Evolutionary conservation across 2,113 vertebrate species (phyloP).

Genomic region (Dendrocopos noguchii): DNA sequence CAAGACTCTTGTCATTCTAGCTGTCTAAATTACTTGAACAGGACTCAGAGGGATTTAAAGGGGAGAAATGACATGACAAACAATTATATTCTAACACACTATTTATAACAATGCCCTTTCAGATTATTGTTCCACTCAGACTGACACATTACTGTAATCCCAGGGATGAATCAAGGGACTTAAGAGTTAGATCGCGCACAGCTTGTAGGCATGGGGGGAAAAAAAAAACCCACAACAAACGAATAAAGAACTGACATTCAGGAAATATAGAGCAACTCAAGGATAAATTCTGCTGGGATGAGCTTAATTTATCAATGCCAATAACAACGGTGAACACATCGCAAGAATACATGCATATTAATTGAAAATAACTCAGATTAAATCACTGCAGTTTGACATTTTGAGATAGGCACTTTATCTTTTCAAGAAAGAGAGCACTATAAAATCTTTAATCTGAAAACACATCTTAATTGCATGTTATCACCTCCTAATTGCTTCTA

Average conservation of each 20-base stretch:
- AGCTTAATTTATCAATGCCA: conserved; percentile 98
- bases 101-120: conserved; percentile 89
- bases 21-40: conserved; percentile 89
- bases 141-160: conserved; percentile 82
- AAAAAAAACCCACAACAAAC: background rate
- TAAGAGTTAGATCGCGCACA: conserved; percentile 77
- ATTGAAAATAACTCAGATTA: conserved; percentile 99
- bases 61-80: conserved; percentile 89
- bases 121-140: conserved; percentile 83
- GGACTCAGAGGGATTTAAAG: conserved; percentile 84
- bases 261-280: conserved; percentile 88
- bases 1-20: conserved; percentile 89
- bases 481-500: conserved; percentile 99
- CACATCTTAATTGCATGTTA: conserved; percentile 99
- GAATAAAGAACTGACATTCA: conserved; percentile 87
- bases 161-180: conserved; percentile 79
- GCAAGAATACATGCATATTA: conserved; percentile 96
- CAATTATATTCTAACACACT: conserved; percentile 91
- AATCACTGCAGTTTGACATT: conserved; percentile 95
- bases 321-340: conserved; percentile 86
- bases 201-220: conserved; percentile 78
- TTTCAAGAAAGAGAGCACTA: conserved; percentile 90
- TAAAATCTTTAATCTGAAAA: conserved; percentile 93
- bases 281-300: conserved; percentile 89
- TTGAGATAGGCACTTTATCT: conserved; percentile 97